Base-by-base conservation (phyloP, 1,140 invertebrate species). In the Drosophila lacertosa region DNA sequence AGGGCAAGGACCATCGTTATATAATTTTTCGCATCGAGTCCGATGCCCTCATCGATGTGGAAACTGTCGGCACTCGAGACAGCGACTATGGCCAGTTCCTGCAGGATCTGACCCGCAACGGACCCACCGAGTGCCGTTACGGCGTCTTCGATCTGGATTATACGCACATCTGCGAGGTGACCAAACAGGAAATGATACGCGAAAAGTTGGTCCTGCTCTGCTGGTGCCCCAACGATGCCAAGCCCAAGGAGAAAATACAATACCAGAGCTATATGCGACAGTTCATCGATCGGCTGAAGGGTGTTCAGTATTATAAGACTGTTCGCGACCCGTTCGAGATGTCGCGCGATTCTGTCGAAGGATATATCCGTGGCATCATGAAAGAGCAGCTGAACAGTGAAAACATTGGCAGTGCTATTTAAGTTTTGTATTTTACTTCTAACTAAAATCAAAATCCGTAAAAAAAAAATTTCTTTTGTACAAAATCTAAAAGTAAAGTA, bases 141-240 rank as follows among this genome's bases (percentile, higher is more conserved):
- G 59, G 50, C 3, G 48, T 69, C 6, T 69, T 63, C 13, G 58
- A 69, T 63, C 24, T 69, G 48, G 66, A 69, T 5, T 69, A 69
- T 6, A 55, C n/a, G 0, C 50, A 47, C 2, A 24, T 47, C 3
- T 68, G 66, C 13, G 42, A 55, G 7, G 29, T 69, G 0, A 69
- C 66, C 10, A 32, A 63, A 1, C 44, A 62, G 32, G 22, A 39
- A 13, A 29, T 33, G 13, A 63, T 55, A 10, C 42, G 59, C 1
- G 50, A 63, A 1, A 63, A 48, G 2, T 22, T 69, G 0, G 18
- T 69, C n/a, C 22, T 69, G n/a, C 40, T 69, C 11, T 69, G 58
- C 13, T 69, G 59, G 66, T 69, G 66, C 22, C 59, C 58, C 2
- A 32, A n/a, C 11, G 32, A 11, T 1, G 66, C 66, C 24, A 63